Evolutionary conservation across 2,113 vertebrate species (phyloP), one percentile per base, ranked within the genome.

Genomic region (Onychorhynchus coronatus): DNA sequence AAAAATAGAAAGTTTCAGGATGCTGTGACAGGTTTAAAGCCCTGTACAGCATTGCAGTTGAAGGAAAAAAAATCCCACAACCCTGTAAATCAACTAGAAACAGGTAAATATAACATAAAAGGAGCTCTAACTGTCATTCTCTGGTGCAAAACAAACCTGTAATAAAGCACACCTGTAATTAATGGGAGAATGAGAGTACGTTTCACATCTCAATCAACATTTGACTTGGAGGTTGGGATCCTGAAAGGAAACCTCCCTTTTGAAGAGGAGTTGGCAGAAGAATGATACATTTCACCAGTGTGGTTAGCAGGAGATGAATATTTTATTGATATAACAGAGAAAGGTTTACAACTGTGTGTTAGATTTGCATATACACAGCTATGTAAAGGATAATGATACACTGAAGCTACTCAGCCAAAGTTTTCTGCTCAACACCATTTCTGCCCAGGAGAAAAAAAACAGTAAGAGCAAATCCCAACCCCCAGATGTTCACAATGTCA

Each of bases 361-460:
- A 5, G 19, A 11, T 49, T 65, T 33, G 3, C 33, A 17, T 53
- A 3, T 25, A 35, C 27, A 80, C 27, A 14, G 10, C 63, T 39
- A 1, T 1, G 16, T 46, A 14, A 35, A 73, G 30, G 17, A 42
- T 21, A n/a, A 20, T n/a, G 21, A 10, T 13, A 3, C 0, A 13
- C 20, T 19, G 50, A 50, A 56, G 30, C 30, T 28, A 28, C 4
- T 28, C 14, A 56, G 33, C 16, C 41, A 50, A 56, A 56, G 33
- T 10, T 46, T 55, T 82, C 50, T 79, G 55, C 56, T 75, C 35
- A 44, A 20, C 17, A 4, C 25, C 14, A 4, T 42, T 63, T 27
- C 84, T 73, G 37, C 39, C 27, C 52, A 27, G 35, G 24, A 50
- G 44, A 33, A 66, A 42, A 44, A 58, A 61, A 37, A 61, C 6